phyloP scores from a whole-genome alignment of 2,113 vertebrate species.

The Tragelaphus buxtoni region DNA sequence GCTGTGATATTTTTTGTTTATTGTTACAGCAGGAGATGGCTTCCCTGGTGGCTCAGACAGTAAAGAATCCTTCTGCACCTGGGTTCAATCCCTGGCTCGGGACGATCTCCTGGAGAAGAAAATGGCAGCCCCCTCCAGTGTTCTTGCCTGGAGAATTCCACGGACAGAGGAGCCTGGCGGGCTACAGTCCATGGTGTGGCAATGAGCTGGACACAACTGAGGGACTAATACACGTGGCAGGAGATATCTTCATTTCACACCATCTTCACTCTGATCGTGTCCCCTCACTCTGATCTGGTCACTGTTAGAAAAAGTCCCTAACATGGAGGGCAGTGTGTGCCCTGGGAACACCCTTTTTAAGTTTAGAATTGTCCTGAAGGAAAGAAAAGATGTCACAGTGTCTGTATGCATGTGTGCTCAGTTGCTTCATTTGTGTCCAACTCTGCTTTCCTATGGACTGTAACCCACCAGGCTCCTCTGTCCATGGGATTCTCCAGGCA shows the following conservation, averaged over 20 bases:
- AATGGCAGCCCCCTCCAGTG: neutral
- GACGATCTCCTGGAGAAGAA: neutral
- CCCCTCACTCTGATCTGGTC: neutral
- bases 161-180: neutral
- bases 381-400: neutral
- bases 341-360: neutral
- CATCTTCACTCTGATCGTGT: neutral
- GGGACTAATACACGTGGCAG: too few species aligned
- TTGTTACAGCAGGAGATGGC: fast-evolving
- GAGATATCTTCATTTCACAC: too few species aligned
- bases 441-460: neutral
- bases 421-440: neutral
- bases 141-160: neutral
- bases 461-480: neutral
- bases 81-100: fast-evolving
- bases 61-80: neutral
- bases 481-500: neutral
- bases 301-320: neutral
- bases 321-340: fast-evolving
- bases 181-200: neutral
- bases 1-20: neutral
- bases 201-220: neutral
- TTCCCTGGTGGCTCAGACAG: neutral
- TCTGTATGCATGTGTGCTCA: neutral
- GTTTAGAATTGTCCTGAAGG: neutral